phyloP scores from a whole-genome alignment of 2,888 invertebrate species.

The Dryomyza anilis region DNA sequence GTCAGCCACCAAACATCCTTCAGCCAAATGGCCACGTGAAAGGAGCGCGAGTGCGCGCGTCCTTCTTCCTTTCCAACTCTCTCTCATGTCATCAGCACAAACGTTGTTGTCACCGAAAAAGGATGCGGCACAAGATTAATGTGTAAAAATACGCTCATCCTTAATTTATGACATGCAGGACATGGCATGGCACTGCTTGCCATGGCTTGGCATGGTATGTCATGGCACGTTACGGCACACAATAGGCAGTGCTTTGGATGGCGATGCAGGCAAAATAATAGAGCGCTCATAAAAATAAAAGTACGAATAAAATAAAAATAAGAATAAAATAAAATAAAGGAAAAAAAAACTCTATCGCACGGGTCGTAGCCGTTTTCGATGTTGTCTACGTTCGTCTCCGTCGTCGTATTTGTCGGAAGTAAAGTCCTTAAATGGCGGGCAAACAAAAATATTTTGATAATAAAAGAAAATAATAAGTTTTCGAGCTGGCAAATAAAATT shows the following conservation, averaged over 20 bases:
- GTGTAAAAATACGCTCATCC: constrained; percentile 14
- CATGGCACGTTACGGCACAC: too few species aligned
- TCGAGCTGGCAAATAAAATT: background rate
- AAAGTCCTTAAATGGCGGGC: background rate
- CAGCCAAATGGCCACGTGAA: too few species aligned
- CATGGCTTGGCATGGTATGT: background rate
- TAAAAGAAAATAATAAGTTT: constrained; percentile 6
- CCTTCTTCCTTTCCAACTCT: background rate
- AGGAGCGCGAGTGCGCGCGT: too few species aligned
- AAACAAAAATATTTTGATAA: background rate
- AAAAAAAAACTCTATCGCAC: background rate
- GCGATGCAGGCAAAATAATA: background rate
- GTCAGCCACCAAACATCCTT: background rate
- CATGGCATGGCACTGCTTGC: background rate
- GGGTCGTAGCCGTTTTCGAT: too few species aligned
- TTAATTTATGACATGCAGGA: constrained; percentile 12
- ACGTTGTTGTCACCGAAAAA: constrained; percentile 12
- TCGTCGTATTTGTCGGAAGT: too few species aligned
- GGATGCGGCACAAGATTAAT: constrained; percentile 17
- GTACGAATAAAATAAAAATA: background rate
- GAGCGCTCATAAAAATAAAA: background rate
- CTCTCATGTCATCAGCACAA: background rate
- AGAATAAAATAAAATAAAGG: background rate
- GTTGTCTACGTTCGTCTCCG: too few species aligned
- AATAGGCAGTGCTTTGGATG: too few species aligned